A percentile compares a stretch with the other conserved stretches of the same genome.
These are phyloP conservation scores for Nomada goodeniana DNA, from an alignment of 2,888 invertebrate species.

Conservation along the genomic window DNA sequence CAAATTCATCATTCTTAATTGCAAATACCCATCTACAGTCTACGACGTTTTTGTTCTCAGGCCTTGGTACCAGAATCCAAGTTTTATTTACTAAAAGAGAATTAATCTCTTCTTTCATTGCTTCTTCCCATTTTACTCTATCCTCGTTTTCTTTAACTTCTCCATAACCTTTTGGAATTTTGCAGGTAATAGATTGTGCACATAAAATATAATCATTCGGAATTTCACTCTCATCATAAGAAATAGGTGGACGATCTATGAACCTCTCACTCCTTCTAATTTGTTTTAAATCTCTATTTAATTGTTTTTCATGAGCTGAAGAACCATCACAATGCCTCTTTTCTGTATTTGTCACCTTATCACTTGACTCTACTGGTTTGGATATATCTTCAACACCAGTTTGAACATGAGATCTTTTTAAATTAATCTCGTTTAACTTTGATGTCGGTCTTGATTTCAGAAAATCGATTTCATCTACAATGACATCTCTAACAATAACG, in stretches of 20 bases:
- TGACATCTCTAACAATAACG: too few species aligned
- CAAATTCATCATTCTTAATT: constrained; percentile 1
- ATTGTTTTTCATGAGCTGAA: constrained; percentile 1
- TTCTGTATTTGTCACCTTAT: not conserved
- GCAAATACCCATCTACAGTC: not conserved
- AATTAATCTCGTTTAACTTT: too few species aligned
- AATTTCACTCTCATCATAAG: not conserved
- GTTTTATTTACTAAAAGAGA: too few species aligned
- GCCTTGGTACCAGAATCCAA: not conserved
- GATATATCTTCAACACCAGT: too few species aligned
- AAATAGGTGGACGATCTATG: not conserved
- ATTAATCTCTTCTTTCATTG: too few species aligned
- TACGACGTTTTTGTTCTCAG: not conserved
- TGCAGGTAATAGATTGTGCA: not conserved
- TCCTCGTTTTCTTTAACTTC: not conserved
- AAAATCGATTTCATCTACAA: too few species aligned
- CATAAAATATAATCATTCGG: constrained; percentile 1
- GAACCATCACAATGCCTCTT: not conserved
- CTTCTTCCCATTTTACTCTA: not conserved
- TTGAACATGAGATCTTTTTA: too few species aligned
- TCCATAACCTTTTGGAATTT: not conserved
- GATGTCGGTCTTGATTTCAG: too few species aligned
- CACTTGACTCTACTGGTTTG: constrained; percentile 3
- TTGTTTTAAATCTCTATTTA: not conserved
- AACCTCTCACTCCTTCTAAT: not conserved